A percentile compares a stretch with the other conserved stretches of the same genome.
Evolutionary conservation across 2,113 vertebrate species (phyloP).

Genomic region (Tetrao urogallus): DNA sequence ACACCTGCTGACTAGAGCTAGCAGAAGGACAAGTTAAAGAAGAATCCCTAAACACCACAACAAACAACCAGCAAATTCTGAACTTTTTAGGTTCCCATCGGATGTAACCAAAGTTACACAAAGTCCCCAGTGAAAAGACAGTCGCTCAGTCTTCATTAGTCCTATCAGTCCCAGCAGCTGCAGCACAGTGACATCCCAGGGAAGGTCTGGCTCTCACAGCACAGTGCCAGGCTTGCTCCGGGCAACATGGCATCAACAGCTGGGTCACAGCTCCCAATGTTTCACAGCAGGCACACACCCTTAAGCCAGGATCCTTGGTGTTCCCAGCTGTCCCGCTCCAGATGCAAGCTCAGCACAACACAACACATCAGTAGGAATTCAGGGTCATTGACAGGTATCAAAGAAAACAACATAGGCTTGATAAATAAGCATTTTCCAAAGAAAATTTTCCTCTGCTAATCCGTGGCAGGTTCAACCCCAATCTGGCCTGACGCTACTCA

Average conservation of each 20-base stretch:
- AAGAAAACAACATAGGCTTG: background rate
- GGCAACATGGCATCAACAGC: background rate
- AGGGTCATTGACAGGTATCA: background rate
- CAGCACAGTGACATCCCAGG: background rate
- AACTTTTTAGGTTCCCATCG: background rate
- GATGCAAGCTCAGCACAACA: background rate
- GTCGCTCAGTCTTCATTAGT: background rate
- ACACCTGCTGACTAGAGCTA: background rate
- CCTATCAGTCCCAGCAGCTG: background rate
- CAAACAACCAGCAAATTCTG: background rate
- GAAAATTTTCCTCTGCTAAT: background rate
- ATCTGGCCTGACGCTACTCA: background rate
- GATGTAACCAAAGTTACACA: background rate
- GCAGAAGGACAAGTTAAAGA: background rate
- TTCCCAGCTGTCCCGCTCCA: background rate
- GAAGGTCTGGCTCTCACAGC: background rate
- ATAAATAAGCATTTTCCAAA: background rate
- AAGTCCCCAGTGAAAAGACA: background rate
- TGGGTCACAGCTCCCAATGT: background rate
- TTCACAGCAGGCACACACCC: background rate
- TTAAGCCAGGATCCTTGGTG: rapidly evolving
- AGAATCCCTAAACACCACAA: background rate
- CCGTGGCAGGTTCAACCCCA: background rate
- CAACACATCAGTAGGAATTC: background rate
- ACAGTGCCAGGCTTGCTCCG: background rate